Base-by-base conservation (phyloP, 2,797 vertebrate genomes). In the Diplodus sargus region DNA sequence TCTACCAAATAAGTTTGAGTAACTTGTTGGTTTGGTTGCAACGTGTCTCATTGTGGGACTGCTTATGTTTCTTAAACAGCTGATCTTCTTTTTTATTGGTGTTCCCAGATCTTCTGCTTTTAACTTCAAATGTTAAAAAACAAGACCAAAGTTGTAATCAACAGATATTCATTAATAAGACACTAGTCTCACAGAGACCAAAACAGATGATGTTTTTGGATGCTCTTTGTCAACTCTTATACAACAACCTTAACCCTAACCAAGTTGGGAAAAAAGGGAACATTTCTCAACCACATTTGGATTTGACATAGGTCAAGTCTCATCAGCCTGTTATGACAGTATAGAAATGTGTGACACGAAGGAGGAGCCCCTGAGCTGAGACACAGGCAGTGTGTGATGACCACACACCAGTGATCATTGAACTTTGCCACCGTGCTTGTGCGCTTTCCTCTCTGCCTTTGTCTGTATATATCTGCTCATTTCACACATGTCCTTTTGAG, bases 131-230 rank as follows among this genome's bases (percentile, higher is more conserved):
- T 39, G 45, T 4, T 47, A 16, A n/a, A 70, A 23, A 64, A 69
- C n/a, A 59, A 74, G 15, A 65, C 43, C 30, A n/a, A 23, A 11
- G 20, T 60, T 66, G 13, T 16, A 52, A 49, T 23, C 17, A 73
- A 62, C 22, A 66, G 51, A 34, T 11, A 64, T 42, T 3, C 2
- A 52, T 70, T 17, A 68, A 57, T 61, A 84, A 85, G 49, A 80
- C 63, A 74, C 42, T 42, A 84, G 85, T 91, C 88, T 91, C 88
- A 89, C 75, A 85, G 88, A 91, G 90, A 92, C 87, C 77, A 78
- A 81, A 77, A 71, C 17, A 53, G 52, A 76, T 39, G 28, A 52
- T 54, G 51, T 63, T 20, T 42, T 63, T 48, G 13, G 56, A 61
- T 49, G 22, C 39, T 47, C 47, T 53, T 74, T 2, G 10, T 75